phyloP scores from a whole-genome alignment of 2,797 vertebrate genomes.

The Acomys russatus region DNA sequence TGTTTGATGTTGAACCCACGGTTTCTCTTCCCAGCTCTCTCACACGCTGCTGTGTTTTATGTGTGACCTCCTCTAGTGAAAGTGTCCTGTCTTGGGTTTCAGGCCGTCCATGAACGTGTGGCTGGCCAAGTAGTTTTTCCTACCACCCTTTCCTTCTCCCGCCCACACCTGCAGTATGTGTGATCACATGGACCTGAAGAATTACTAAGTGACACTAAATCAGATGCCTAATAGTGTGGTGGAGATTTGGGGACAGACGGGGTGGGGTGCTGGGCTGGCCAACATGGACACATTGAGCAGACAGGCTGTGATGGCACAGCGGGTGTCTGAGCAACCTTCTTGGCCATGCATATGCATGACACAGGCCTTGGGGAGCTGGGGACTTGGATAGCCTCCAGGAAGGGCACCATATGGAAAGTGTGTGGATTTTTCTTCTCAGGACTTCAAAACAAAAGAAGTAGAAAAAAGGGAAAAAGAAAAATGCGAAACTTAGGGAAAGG shows the following conservation, averaged over 20 bases:
- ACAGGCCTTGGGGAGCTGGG: conserved; percentile 60
- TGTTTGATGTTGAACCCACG: background rate
- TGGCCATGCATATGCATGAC: conserved; percentile 78
- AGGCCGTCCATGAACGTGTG: background rate
- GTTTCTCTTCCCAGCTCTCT: background rate
- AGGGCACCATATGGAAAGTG: conserved; percentile 76
- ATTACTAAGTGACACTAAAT: background rate
- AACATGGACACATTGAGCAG: conserved; percentile 61
- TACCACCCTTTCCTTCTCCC: too few relatives aligned
- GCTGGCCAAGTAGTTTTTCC: background rate
- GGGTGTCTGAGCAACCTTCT: conserved; percentile 72
- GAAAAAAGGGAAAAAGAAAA: background rate
- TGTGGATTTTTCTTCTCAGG: background rate
- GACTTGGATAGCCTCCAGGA: conserved; percentile 71
- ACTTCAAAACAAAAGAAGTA: conserved; percentile 70
- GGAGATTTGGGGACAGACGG: conserved; percentile 45
- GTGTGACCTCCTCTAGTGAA: background rate
- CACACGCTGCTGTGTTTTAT: background rate
- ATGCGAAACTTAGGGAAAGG: conserved; percentile 25
- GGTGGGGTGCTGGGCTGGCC: conserved; percentile 40
- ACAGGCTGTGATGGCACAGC: conserved; percentile 71
- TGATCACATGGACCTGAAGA: background rate
- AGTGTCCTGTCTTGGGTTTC: background rate
- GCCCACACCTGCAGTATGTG: fast-evolving
- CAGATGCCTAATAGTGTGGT: conserved; percentile 40